phyloP scores from a whole-genome alignment of 35 echinoderm and acorn worm genomes.

The Strongylocentrotus purpuratus region DNA sequence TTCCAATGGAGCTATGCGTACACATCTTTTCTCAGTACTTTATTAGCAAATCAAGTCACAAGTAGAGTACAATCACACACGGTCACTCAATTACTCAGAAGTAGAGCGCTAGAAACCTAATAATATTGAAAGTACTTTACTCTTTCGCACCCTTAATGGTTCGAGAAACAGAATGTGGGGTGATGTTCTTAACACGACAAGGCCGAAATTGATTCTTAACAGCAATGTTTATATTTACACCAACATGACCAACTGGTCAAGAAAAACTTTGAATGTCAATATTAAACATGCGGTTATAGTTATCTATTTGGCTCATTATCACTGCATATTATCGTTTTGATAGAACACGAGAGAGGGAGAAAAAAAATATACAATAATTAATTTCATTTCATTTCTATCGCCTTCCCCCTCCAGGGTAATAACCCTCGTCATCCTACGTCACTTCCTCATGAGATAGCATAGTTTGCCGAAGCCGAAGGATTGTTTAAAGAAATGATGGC shows the following conservation, averaged over 20 bases:
- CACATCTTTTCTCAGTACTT: slow-evolving; percentile 23
- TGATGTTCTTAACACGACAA: not conserved
- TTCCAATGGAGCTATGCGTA: not conserved
- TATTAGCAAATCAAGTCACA: slow-evolving; percentile 34
- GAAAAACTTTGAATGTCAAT: not conserved
- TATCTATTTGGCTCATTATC: not conserved
- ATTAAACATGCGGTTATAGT: not conserved
- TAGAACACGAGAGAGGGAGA: not conserved
- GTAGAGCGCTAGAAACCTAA: slow-evolving; percentile 20
- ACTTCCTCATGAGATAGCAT: not conserved
- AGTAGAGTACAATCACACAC: slow-evolving; percentile 28
- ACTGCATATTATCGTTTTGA: not conserved
- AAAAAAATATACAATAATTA: not conserved
- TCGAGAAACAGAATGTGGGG: not conserved
- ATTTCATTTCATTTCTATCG: not conserved
- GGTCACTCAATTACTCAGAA: slow-evolving; percentile 9
- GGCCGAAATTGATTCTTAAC: not conserved
- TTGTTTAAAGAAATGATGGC: not conserved
- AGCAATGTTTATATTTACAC: not conserved
- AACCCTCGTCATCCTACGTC: not conserved
- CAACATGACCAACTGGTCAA: not conserved
- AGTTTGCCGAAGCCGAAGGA: not conserved
- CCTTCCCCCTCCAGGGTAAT: not conserved
- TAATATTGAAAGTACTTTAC: slow-evolving; percentile 44
- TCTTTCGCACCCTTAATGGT: not conserved